A percentile compares a stretch with the other conserved stretches of the same genome.
phyloP scores from a whole-genome alignment of 2,797 vertebrate genomes.

The Scarus forsteni region DNA sequence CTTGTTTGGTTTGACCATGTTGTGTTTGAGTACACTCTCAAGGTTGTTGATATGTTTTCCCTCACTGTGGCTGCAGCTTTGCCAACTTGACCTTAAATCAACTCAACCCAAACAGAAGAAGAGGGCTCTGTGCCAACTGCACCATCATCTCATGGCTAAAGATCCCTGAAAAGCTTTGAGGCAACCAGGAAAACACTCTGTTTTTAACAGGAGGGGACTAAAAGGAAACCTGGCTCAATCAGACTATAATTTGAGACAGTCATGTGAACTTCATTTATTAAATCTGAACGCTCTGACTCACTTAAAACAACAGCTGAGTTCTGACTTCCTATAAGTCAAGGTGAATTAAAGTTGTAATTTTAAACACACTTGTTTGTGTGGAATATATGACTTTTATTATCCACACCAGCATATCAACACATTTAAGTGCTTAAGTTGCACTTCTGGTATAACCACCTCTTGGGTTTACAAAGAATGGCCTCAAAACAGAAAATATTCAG shows the following conservation, averaged over 20 bases:
- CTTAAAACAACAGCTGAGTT: neutral
- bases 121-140: slow-evolving; percentile 2
- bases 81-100: slow-evolving; percentile 32
- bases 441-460: no score
- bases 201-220: slow-evolving; percentile 1
- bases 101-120: neutral
- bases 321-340: neutral
- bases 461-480: no score
- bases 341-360: neutral
- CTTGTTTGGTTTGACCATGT: slow-evolving; percentile 8
- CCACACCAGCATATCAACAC: no score
- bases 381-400: no score
- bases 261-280: neutral
- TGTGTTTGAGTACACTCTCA: slow-evolving; percentile 29
- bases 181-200: neutral
- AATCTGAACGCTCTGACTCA: neutral
- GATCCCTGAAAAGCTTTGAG: slow-evolving; percentile 9
- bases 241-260: slow-evolving; percentile 5
- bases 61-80: neutral
- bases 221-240: slow-evolving; percentile 7
- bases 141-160: slow-evolving; percentile 10
- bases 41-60: slow-evolving; percentile 31
- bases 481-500: no score
- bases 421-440: no score
- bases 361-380: no score